phyloP scores from a whole-genome alignment of 2,888 invertebrate species.

The Pteria penguin region DNA sequence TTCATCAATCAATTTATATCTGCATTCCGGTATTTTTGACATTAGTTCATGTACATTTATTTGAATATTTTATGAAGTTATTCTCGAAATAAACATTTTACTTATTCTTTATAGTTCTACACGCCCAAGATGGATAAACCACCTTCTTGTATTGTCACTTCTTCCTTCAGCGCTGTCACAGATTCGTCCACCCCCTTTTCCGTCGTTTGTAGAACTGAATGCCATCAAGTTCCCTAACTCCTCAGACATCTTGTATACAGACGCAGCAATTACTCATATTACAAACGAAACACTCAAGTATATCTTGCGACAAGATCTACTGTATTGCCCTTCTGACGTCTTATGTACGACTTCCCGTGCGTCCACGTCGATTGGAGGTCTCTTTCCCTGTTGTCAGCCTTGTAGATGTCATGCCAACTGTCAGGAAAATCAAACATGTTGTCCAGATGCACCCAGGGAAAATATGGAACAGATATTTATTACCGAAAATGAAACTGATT shows the following conservation, averaged over 20 bases:
- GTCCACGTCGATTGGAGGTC: not conserved
- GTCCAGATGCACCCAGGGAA: not conserved
- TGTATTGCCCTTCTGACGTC: slow-evolving; percentile 14
- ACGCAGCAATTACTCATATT: not conserved
- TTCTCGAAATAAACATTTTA: too few relatives aligned
- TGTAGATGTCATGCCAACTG: not conserved
- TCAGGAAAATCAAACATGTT: not conserved
- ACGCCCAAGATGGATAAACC: too few relatives aligned
- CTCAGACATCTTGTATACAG: not conserved
- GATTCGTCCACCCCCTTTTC: too few relatives aligned
- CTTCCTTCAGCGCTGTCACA: too few relatives aligned
- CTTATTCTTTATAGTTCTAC: too few relatives aligned
- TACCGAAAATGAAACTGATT: not conserved
- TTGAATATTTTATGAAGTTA: too few relatives aligned
- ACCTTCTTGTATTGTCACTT: too few relatives aligned
- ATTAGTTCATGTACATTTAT: too few relatives aligned
- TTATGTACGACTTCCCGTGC: not conserved
- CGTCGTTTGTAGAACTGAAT: too few relatives aligned
- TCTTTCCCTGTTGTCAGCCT: not conserved
- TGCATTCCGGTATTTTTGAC: too few relatives aligned
- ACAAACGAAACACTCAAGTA: not conserved
- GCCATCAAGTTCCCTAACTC: not conserved
- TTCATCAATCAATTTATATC: too few relatives aligned
- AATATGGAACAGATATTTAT: not conserved
- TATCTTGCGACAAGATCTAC: not conserved